phyloP scores from a whole-genome alignment of 1,140 invertebrate species.

The Tribolium madens region DNA sequence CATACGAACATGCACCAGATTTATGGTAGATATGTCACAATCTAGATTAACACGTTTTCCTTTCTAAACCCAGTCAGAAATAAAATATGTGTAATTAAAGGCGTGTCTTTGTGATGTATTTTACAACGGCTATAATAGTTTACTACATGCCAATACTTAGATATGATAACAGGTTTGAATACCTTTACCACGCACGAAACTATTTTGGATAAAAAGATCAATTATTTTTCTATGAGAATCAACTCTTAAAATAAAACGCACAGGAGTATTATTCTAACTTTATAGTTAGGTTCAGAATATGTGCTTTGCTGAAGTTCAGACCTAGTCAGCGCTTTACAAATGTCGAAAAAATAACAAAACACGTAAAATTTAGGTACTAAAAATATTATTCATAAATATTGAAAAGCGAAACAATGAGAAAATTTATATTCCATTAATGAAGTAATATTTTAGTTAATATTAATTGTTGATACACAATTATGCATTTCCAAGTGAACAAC shows the following conservation, averaged over 20 bases:
- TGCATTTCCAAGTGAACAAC: neutral
- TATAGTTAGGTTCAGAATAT: constrained; percentile 1
- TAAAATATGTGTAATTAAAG: neutral
- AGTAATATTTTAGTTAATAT: neutral
- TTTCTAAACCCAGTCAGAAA: neutral
- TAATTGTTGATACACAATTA: neutral
- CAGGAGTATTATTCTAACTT: neutral
- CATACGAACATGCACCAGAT: neutral
- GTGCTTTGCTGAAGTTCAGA: neutral
- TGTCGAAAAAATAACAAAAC: neutral
- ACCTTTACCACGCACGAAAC: neutral
- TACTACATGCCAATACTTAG: neutral
- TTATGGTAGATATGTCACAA: neutral
- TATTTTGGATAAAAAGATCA: neutral
- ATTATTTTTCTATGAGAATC: constrained; percentile 16
- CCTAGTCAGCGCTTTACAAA: neutral
- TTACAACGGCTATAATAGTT: neutral
- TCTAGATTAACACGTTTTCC: neutral
- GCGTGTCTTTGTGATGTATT: neutral
- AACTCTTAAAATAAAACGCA: neutral
- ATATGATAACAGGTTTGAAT: neutral
- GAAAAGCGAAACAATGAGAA: neutral
- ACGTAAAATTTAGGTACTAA: too few relatives aligned
- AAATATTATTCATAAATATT: too few relatives aligned
- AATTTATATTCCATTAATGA: neutral